These are phyloP conservation scores for Naso thynnoides DNA, from an alignment of 2,797 vertebrate genomes.

Conservation along the genomic window DNA sequence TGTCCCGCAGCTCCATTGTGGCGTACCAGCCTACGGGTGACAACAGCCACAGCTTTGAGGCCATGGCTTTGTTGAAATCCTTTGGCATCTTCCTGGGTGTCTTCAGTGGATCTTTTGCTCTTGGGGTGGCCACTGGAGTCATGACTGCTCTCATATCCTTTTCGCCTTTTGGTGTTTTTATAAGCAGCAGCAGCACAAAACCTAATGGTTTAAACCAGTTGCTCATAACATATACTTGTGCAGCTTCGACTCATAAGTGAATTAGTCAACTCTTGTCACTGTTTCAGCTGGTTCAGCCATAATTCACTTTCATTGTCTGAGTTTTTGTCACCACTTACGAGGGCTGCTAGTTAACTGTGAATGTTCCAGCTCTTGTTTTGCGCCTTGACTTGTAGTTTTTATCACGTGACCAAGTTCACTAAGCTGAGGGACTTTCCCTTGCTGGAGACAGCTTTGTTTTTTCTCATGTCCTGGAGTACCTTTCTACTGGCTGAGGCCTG, in stretches of 20 bases:
- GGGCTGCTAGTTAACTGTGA: neutral
- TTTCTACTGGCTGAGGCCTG: conserved; percentile 97
- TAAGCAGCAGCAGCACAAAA: neutral
- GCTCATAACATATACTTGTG: too few species aligned
- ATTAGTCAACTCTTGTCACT: neutral
- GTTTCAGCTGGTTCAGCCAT: neutral
- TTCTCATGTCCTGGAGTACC: conserved; percentile 99
- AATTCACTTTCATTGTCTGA: neutral
- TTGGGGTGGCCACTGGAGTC: conserved; percentile 94
- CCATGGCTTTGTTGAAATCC: conserved; percentile 93
- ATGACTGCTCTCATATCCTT: conserved; percentile 98
- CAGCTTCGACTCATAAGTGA: neutral
- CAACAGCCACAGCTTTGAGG: conserved; percentile 96
- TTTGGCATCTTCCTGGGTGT: conserved; percentile 95
- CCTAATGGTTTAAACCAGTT: neutral
- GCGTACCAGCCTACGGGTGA: conserved; percentile 95
- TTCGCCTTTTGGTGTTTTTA: neutral
- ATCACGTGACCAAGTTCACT: conserved; percentile 97
- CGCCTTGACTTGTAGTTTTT: conserved; percentile 64
- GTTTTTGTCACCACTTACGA: neutral
- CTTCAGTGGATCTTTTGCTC: conserved; percentile 96
- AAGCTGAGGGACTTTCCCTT: conserved; percentile 95
- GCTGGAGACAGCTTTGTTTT: conserved; percentile 96
- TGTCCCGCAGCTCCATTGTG: conserved; percentile 89
- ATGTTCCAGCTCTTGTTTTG: conserved; percentile 27